A percentile compares a stretch with the other conserved stretches of the same genome.
Evolutionary conservation across 2,113 vertebrate species (phyloP).

Genomic region (Gymnogyps californianus): DNA sequence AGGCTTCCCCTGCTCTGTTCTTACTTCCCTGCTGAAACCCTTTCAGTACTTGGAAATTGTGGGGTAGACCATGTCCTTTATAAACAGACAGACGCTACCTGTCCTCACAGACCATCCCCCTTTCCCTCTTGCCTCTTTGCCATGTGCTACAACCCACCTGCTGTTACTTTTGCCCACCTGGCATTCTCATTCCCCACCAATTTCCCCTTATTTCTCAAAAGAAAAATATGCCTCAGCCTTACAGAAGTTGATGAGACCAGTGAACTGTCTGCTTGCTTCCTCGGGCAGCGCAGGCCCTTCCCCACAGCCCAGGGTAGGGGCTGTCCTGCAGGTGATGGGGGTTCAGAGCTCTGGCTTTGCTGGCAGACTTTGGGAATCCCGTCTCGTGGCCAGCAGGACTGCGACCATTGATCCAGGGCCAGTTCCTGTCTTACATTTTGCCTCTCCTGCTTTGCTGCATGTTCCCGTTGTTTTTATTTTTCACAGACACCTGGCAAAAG

Average conservation of each 20-base stretch:
- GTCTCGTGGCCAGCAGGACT: accelerated
- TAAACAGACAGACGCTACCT: background rate
- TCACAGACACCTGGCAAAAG: constrained; percentile 31
- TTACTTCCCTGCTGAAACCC: background rate
- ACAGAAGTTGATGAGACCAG: background rate
- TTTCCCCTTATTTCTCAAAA: background rate
- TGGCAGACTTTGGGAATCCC: background rate
- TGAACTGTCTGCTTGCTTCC: background rate
- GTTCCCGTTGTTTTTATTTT: background rate
- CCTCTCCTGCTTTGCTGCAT: background rate
- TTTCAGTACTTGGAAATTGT: background rate
- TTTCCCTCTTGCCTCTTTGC: background rate
- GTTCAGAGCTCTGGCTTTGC: background rate
- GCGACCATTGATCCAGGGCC: background rate
- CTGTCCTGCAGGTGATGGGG: background rate
- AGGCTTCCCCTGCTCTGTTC: background rate
- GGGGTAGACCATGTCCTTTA: background rate
- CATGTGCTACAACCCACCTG: background rate
- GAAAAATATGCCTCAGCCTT: background rate
- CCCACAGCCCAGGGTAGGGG: background rate
- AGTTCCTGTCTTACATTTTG: background rate
- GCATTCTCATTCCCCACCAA: background rate
- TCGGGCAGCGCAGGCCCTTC: background rate
- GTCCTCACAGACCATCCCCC: background rate
- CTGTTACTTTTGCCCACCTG: background rate